A percentile compares a stretch with the other conserved stretches of the same genome.
Conservation (phyloP, 2,797 vertebrate genomes). For the Acomys russatus region DNA sequence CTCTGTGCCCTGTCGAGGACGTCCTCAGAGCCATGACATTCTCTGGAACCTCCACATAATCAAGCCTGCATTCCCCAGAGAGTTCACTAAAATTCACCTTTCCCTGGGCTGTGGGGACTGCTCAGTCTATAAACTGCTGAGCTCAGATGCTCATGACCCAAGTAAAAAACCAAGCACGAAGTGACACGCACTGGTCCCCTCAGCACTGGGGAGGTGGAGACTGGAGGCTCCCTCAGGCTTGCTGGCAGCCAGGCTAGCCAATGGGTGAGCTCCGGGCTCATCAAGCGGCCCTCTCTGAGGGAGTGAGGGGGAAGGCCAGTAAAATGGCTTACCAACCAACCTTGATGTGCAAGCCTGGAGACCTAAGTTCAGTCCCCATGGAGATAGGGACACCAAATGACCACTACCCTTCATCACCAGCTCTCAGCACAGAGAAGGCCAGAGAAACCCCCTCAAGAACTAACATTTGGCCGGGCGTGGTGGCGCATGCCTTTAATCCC, state of each 20-base stretch:
- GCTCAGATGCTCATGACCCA: not conserved
- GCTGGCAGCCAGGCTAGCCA: not conserved
- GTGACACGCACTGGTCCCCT: not conserved
- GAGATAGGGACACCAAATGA: not conserved
- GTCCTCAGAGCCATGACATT: not conserved
- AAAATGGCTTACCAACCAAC: not conserved
- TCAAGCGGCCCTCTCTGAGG: not conserved
- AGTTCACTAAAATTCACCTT: not conserved
- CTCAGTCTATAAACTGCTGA: not conserved
- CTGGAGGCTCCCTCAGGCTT: not conserved
- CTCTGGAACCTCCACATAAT: not conserved
- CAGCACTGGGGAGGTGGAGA: not conserved
- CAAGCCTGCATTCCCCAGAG: not conserved
- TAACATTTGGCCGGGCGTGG: not conserved
- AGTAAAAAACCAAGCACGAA: not conserved
- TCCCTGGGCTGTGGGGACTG: not conserved
- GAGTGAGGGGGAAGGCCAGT: not conserved
- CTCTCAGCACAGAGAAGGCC: not conserved
- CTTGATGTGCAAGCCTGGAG: no score
- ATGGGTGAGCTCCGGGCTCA: not conserved
- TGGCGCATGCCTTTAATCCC: no score
- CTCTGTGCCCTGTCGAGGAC: not conserved
- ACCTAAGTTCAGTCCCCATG: not conserved
- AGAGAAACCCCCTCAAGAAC: not conserved
- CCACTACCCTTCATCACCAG: no score